These are phyloP conservation scores for Macrotus californicus DNA, from an alignment of 2,113 vertebrate species.

Conservation along the genomic window DNA sequence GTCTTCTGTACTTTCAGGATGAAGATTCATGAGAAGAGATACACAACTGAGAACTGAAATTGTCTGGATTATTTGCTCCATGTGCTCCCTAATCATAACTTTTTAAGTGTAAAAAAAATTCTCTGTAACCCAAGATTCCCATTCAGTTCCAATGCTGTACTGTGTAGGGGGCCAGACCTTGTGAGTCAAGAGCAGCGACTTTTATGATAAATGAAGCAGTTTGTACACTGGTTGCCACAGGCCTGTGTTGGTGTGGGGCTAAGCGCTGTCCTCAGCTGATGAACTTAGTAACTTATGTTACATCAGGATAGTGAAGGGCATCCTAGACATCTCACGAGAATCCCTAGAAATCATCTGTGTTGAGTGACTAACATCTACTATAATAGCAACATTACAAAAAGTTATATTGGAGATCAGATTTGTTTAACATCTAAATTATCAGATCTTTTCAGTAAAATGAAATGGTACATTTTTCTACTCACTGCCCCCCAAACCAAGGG, in stretches of 20 bases:
- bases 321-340: background rate
- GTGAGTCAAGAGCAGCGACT: background rate
- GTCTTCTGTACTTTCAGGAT: background rate
- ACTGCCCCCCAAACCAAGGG: background rate
- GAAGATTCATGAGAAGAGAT: conserved; percentile 2
- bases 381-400: background rate
- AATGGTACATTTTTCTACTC: background rate
- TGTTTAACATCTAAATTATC: background rate
- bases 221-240: background rate
- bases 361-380: background rate
- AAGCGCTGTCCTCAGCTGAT: background rate
- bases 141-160: background rate
- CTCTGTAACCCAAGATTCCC: background rate
- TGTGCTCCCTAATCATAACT: background rate
- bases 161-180: background rate
- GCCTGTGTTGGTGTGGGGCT: too few species aligned
- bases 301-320: background rate
- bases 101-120: background rate
- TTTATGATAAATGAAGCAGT: background rate
- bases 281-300: background rate
- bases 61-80: background rate
- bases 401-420: background rate
- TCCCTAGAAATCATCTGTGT: background rate
- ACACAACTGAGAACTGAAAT: background rate
- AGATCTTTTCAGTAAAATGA: background rate